Percentiles rank a stretch among this genome's conserved stretches.
These are phyloP conservation scores for Lineus longissimus DNA, from an alignment of 1,140 invertebrate species.

Conservation along the genomic window DNA sequence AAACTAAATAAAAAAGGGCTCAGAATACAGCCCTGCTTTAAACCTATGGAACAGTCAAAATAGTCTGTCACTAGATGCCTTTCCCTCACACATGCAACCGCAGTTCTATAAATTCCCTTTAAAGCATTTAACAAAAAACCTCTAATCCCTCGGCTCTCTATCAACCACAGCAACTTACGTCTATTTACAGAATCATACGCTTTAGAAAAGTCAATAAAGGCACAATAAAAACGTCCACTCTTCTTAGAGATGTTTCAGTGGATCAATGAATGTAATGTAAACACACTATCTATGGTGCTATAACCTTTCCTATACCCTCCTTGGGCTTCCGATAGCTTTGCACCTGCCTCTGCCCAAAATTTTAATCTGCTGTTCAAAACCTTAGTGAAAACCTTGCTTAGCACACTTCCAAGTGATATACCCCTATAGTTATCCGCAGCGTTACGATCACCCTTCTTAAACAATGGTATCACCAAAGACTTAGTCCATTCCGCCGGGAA, in stretches of 20 bases:
- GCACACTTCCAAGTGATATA: neutral
- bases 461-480: neutral
- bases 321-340: slow-evolving; percentile 8
- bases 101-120: slow-evolving; percentile 12
- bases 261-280: slow-evolving; percentile 13
- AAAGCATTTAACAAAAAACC: slow-evolving; percentile 6
- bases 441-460: slow-evolving; percentile 2
- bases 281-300: slow-evolving; percentile 13
- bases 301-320: slow-evolving; percentile 11
- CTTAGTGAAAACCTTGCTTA: neutral
- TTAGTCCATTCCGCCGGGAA: neutral
- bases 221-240: slow-evolving; percentile 6
- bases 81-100: slow-evolving; percentile 10
- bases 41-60: slow-evolving; percentile 10
- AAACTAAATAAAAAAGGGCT: slow-evolving; percentile 14
- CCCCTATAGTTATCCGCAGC: neutral
- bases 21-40: slow-evolving; percentile 12
- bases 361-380: neutral
- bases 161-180: slow-evolving; percentile 3
- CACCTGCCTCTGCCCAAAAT: slow-evolving; percentile 2
- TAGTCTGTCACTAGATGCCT: neutral
- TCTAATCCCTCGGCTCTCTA: slow-evolving; percentile 4
- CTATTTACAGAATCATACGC: slow-evolving; percentile 14
- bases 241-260: slow-evolving; percentile 10
- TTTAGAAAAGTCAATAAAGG: slow-evolving; percentile 16